These are phyloP conservation scores for Atta texana DNA, from an alignment of 1,140 invertebrate species.

Conservation along the genomic window DNA sequence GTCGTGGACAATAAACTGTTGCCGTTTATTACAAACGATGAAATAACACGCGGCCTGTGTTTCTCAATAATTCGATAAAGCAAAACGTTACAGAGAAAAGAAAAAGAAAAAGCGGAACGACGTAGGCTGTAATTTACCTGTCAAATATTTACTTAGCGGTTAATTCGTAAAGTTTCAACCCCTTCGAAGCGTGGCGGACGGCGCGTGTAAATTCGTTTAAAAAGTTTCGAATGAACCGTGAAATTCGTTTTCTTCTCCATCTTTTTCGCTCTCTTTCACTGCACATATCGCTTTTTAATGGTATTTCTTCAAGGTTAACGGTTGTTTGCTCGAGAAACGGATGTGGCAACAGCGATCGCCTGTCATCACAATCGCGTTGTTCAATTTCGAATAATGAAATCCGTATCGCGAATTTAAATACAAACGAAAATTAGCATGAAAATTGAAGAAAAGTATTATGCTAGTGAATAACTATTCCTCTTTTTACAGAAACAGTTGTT, in stretches of 20 bases:
- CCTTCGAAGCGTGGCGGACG: conserved; percentile 29
- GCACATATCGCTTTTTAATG: conserved; percentile 68
- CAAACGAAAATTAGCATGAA: conserved; percentile 15
- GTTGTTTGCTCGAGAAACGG: conserved; percentile 63
- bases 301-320: conserved; percentile 68
- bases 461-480: background rate
- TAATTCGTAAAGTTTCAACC: conserved; percentile 75
- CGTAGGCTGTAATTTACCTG: conserved; percentile 56
- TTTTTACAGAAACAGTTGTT: background rate
- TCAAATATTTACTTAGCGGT: conserved; percentile 76
- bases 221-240: conserved; percentile 81
- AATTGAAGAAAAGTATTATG: background rate
- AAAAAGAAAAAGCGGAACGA: background rate
- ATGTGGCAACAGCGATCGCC: conserved; percentile 37
- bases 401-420: conserved; percentile 44
- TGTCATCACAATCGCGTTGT: conserved; percentile 53
- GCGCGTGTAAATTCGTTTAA: conserved; percentile 68
- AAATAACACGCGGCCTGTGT: background rate
- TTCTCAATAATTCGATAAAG: conserved; percentile 46
- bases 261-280: conserved; percentile 64
- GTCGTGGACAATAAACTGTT: conserved; percentile 2
- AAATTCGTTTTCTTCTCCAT: conserved; percentile 75
- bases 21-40: background rate
- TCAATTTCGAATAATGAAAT: conserved; percentile 70
- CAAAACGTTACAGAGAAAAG: background rate